Evolutionary conservation across 2,797 vertebrate genomes (phyloP).

Genomic region (Myotis myotis): DNA sequence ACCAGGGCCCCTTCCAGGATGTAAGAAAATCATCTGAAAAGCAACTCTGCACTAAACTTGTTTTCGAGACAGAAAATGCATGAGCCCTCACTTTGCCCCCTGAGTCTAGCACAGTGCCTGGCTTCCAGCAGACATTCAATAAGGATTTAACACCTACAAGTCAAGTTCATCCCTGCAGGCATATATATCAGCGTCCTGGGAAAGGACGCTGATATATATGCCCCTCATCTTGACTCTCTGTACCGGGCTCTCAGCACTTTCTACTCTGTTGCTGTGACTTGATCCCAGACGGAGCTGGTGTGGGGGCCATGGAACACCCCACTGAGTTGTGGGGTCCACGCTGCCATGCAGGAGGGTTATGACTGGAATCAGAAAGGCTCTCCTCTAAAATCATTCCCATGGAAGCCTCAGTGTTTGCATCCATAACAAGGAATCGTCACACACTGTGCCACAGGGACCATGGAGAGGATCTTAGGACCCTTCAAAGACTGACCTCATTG

Average conservation of each 20-base stretch:
- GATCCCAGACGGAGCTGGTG: rapidly evolving
- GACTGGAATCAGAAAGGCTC: neutral
- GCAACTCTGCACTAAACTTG: neutral
- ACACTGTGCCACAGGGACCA: neutral
- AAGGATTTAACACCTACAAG: neutral
- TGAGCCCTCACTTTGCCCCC: no score
- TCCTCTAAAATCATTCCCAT: neutral
- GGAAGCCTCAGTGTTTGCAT: neutral
- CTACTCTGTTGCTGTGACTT: neutral
- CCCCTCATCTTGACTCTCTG: neutral
- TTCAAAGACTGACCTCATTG: neutral
- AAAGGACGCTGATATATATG: neutral
- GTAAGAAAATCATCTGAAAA: neutral
- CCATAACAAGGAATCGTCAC: neutral
- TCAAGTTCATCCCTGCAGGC: neutral
- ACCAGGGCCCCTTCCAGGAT: neutral
- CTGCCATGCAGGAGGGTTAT: neutral
- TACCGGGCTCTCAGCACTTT: neutral
- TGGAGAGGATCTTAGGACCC: neutral
- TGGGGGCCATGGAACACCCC: rapidly evolving
- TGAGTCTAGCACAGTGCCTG: neutral
- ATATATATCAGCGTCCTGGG: neutral
- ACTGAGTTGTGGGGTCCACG: rapidly evolving
- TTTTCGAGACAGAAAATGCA: neutral
- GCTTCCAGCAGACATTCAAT: neutral